phyloP scores from a whole-genome alignment of 2,113 vertebrate genomes.

The Crotalus horridus region DNA sequence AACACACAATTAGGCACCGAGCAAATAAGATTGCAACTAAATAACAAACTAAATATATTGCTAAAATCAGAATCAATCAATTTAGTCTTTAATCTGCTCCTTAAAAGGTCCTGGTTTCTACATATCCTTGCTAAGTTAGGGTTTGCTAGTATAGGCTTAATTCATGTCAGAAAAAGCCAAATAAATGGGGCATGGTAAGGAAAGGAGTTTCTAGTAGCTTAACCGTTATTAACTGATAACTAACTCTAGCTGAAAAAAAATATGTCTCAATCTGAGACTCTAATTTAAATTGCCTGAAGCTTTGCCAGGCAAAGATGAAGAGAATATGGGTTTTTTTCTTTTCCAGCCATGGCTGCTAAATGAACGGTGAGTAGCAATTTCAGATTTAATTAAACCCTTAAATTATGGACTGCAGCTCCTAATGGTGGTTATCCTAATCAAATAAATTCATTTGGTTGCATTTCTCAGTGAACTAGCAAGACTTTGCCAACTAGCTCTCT shows the following conservation, averaged over 20 bases:
- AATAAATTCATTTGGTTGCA: conserved; percentile 12
- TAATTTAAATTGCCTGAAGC: conserved; percentile 4
- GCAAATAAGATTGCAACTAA: not conserved
- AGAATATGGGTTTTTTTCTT: not conserved
- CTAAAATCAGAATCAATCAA: not conserved
- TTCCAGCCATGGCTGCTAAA: conserved; percentile 11
- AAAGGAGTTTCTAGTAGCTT: not conserved
- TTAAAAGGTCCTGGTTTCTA: not conserved
- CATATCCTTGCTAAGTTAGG: not conserved
- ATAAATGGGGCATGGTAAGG: not conserved
- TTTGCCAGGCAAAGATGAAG: conserved; percentile 14
- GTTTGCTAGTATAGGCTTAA: not conserved
- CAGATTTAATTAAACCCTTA: conserved; percentile 7
- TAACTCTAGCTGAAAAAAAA: not conserved
- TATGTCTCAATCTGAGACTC: not conserved
- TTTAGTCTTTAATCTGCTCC: not conserved
- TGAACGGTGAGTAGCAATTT: conserved; percentile 17
- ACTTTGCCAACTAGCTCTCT: not conserved
- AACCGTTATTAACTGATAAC: not conserved
- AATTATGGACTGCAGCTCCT: conserved; percentile 8
- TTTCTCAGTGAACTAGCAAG: conserved; percentile 3
- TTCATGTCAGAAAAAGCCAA: not conserved
- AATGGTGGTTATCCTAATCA: conserved; percentile 10
- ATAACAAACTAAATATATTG: not conserved
- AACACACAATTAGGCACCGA: not conserved